Conservation (phyloP, 2,888 invertebrate species). For the Dicycla oo region DNA sequence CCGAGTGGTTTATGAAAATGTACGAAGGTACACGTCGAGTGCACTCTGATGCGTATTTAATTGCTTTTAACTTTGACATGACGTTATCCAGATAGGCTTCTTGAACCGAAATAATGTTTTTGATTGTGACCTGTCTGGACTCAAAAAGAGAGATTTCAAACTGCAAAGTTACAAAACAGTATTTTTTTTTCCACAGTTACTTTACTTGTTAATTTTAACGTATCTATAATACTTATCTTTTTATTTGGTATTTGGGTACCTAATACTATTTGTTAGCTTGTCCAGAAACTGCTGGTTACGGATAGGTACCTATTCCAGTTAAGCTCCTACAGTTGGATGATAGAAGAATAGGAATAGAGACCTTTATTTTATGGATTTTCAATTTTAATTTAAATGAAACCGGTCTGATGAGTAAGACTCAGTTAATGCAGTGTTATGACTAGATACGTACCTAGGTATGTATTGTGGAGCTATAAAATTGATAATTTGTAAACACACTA, state of each 20-base stretch:
- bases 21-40: slow-evolving; percentile 46
- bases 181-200: background rate
- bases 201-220: background rate
- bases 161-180: background rate
- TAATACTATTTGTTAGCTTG: background rate
- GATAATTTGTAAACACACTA: slow-evolving; percentile 34
- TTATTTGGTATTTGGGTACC: background rate
- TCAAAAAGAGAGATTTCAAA: background rate
- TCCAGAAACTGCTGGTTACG: background rate
- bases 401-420: slow-evolving; percentile 9
- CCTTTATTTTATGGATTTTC: background rate
- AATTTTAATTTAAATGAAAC: slow-evolving; percentile 13
- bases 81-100: slow-evolving; percentile 52
- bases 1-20: slow-evolving; percentile 49
- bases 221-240: too few species aligned
- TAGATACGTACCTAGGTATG: background rate
- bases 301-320: too few species aligned
- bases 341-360: too few species aligned
- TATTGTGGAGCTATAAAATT: slow-evolving; percentile 1
- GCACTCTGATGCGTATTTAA: slow-evolving; percentile 56
- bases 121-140: slow-evolving; percentile 29
- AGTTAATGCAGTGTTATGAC: background rate
- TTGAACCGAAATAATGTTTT: slow-evolving; percentile 41
- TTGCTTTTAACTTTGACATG: slow-evolving; percentile 64
- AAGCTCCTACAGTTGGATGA: background rate